Evolutionary conservation across 2,797 vertebrate genomes (phyloP), one percentile per base, ranked within the genome.

Genomic region (Bradypodion ventrale): DNA sequence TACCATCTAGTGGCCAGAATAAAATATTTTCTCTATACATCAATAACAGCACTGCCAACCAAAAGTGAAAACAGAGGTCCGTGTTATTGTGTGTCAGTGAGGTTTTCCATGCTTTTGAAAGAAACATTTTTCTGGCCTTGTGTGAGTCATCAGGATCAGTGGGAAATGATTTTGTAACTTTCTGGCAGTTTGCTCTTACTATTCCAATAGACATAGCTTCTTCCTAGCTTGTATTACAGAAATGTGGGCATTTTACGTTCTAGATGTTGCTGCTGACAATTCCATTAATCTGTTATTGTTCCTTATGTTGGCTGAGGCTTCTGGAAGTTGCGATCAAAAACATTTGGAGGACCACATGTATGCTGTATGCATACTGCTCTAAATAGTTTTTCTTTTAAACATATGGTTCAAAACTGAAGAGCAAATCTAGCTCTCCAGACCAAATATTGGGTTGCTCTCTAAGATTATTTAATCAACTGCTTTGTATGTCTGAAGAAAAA

Each of bases 1-100:
- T 89, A n/a, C 88, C 91, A 90, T 56, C 91, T 87, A 60, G 85
- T 60, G 91, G 72, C 63, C 27, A 16, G 13, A 83, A 37, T 46
- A 79, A 62, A 46, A 42, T 10, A 3, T 69, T 29, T 10, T 32
- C 49, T 42, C 62, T 56, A 5, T 49, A n/a, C 27, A 9, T 21
- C 2, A 29, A 35, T 10, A 52, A 74, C 2, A 37, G 7, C 4
- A 77, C 19, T 62, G 46, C 78, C 44, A 69, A 29, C 7, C 40
- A 60, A 78, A 29, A 65, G 29, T 25, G 29, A 49, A 66, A 32
- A 23, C 2, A 3, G 40, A 32, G 10, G 19, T 49, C 52, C n/a
- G 8, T 16, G 13, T 32, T 46, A n/a, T 49, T 74, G 56, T 32
- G 9, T 75, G 23, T 52, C 10, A 35, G n/a, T 23, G 23, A 27